phyloP scores from a whole-genome alignment of 2,888 invertebrate species.

The Tortrix viridana region DNA sequence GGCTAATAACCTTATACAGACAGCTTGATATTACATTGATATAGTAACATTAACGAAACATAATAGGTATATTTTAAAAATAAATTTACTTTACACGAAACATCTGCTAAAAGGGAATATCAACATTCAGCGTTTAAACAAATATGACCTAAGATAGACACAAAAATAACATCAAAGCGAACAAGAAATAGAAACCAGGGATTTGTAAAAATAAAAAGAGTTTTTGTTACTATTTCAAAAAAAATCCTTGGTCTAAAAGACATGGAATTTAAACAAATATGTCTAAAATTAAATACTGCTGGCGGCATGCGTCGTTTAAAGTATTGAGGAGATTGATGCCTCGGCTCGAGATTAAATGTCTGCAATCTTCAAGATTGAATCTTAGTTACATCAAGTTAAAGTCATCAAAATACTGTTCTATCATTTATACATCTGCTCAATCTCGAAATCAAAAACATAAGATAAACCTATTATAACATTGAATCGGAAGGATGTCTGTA shows the following conservation, averaged over 20 bases:
- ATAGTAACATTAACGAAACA: slow-evolving; percentile 1
- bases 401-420: no score
- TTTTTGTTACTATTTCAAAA: not conserved
- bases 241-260: no score
- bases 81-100: not conserved
- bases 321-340: no score
- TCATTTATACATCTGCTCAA: no score
- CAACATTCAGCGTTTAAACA: slow-evolving; percentile 5
- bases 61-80: not conserved
- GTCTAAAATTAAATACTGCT: no score
- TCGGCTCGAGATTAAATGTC: no score
- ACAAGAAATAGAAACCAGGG: slow-evolving; percentile 12
- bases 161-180: slow-evolving; percentile 23
- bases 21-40: slow-evolving; percentile 11
- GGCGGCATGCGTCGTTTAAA: no score
- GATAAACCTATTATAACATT: no score
- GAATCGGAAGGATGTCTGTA: no score
- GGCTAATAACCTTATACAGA: slow-evolving; percentile 39
- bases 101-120: not conserved
- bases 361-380: not conserved
- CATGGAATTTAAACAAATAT: no score
- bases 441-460: no score
- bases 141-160: slow-evolving; percentile 9
- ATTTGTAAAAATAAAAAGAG: slow-evolving; percentile 4
- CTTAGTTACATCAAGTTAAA: no score